Conservation (phyloP, 37 sponge, comb jelly and placozoan species). For the Agelas oroides region DNA sequence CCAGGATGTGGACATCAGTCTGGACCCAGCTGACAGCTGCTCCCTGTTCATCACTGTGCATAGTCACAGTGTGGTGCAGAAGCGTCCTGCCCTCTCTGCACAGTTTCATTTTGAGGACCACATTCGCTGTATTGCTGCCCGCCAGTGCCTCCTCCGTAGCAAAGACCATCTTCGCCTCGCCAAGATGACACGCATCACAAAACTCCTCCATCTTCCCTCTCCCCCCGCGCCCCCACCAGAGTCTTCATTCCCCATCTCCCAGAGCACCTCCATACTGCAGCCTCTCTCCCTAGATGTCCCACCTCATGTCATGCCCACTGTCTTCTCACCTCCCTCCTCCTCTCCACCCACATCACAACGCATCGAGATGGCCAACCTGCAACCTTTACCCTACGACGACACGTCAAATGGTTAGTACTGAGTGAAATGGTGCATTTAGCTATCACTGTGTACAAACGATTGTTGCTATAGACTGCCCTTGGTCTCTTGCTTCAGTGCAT, state of each 20-base stretch:
- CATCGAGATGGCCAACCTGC: too few relatives aligned
- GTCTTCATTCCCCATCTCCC: not conserved
- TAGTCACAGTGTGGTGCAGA: conserved; percentile 27
- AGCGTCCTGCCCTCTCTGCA: conserved; percentile 64
- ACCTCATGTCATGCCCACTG: not conserved
- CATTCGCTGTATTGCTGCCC: conserved; percentile 89
- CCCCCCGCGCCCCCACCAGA: not conserved
- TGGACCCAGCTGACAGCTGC: conserved; percentile 78
- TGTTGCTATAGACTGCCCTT: too few relatives aligned
- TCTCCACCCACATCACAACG: not conserved
- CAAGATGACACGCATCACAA: conserved; percentile 66
- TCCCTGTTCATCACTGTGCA: conserved; percentile 68
- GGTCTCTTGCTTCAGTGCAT: too few relatives aligned
- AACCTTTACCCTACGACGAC: too few relatives aligned
- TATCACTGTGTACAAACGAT: too few relatives aligned
- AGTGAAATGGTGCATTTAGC: too few relatives aligned
- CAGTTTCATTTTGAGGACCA: conserved; percentile 86
- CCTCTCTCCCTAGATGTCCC: not conserved
- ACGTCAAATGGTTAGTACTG: too few relatives aligned
- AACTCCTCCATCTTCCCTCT: conserved; percentile 61
- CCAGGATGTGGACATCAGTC: conserved; percentile 77
- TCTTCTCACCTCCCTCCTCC: conserved; percentile 4
- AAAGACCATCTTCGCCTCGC: conserved; percentile 62
- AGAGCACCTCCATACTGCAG: not conserved
- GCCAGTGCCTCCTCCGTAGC: conserved; percentile 60